These are phyloP conservation scores for Pipistrellus pygmaeus DNA, from an alignment of 2,797 vertebrate species.

Conservation along the genomic window DNA sequence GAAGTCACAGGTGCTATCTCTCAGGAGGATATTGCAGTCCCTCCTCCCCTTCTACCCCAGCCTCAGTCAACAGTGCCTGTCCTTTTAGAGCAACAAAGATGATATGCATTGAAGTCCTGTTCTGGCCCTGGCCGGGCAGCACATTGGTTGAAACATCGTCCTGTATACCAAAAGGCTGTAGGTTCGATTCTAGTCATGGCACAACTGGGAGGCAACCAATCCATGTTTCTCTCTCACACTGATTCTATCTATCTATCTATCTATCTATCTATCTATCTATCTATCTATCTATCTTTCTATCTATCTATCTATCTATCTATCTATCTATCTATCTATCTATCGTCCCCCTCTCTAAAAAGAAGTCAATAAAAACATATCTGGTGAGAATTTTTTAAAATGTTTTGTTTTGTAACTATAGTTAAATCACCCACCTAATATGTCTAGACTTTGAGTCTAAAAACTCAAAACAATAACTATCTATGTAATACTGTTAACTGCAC, in stretches of 20 bases:
- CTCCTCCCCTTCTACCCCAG: not conserved
- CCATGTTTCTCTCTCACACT: not conserved
- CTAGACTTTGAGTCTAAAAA: slow-evolving; percentile 14
- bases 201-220: not conserved
- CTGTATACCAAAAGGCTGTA: not conserved
- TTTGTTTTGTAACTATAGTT: not conserved
- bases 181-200: not conserved
- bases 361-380: not conserved
- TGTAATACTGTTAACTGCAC: not conserved
- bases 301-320: too few species aligned
- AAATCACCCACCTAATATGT: not conserved
- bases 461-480: not conserved
- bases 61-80: not conserved
- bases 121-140: not conserved
- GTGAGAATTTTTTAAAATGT: not conserved
- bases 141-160: not conserved
- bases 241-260: not conserved
- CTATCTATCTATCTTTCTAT: too few species aligned
- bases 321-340: too few species aligned
- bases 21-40: not conserved
- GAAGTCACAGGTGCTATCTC: not conserved
- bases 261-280: too few species aligned
- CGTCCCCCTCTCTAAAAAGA: not conserved
- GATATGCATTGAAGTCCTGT: not conserved
- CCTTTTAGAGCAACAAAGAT: not conserved